Conservation (phyloP, 2,797 vertebrate species). For the Smutsia temminckii region DNA sequence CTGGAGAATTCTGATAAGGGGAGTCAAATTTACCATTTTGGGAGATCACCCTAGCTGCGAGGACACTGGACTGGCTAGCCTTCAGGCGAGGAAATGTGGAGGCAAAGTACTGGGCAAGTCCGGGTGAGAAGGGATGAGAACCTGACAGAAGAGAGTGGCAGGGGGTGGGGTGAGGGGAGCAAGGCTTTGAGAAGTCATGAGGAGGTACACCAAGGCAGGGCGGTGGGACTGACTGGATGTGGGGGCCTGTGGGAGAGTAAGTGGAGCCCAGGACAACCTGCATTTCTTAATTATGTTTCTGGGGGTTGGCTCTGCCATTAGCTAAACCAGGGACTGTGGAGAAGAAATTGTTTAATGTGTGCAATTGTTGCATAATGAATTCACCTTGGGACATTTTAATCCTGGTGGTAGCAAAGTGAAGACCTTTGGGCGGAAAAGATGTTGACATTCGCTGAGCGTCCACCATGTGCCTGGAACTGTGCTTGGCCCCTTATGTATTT, state of each 20-base stretch:
- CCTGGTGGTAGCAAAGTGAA: not conserved
- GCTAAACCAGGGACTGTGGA: not conserved
- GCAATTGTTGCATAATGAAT: not conserved
- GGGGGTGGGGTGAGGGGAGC: fast-evolving
- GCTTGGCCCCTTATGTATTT: not conserved
- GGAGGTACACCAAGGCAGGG: not conserved
- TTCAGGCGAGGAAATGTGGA: not conserved
- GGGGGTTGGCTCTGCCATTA: not conserved
- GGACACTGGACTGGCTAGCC: not conserved
- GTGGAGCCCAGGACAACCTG: not conserved
- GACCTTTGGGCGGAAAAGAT: not conserved
- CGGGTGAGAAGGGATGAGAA: not conserved
- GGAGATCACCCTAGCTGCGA: not conserved
- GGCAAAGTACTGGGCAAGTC: not conserved
- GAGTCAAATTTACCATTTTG: not conserved
- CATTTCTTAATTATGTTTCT: not conserved
- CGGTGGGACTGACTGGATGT: not conserved
- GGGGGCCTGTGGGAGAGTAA: not conserved
- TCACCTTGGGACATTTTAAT: not conserved
- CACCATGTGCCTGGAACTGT: not conserved
- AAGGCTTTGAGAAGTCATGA: not conserved
- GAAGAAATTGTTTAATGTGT: not conserved
- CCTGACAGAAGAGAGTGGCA: not conserved
- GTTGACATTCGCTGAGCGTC: not conserved
- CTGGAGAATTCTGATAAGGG: not conserved